Conservation (phyloP, 2,113 vertebrate species). For the Ifrita kowaldi region DNA sequence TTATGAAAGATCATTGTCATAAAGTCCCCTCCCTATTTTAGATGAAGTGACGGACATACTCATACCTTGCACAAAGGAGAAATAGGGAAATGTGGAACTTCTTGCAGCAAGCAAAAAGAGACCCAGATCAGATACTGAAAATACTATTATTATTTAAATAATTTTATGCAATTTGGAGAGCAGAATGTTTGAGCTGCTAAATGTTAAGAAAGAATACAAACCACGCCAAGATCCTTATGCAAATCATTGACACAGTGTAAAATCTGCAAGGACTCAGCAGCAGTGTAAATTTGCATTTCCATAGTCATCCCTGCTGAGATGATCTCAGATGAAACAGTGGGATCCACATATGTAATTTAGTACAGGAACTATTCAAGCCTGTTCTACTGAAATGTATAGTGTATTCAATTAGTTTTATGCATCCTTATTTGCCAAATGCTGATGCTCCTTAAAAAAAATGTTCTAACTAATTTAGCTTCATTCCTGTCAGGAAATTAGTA, state of each 20-base stretch:
- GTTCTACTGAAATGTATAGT: not conserved
- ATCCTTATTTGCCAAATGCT: constrained; percentile 25
- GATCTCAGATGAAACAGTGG: constrained; percentile 56
- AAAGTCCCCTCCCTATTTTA: not conserved
- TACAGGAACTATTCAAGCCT: constrained; percentile 11
- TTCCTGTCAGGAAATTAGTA: constrained; percentile 6
- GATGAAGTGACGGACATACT: not conserved
- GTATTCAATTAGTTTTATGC: constrained; percentile 41
- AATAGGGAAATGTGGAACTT: not conserved
- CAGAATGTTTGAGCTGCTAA: constrained; percentile 15
- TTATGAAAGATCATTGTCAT: not conserved
- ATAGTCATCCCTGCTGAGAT: constrained; percentile 48
- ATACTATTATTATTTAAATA: not conserved
- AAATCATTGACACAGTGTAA: constrained; percentile 26
- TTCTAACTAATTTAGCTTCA: not conserved
- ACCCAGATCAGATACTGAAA: not conserved
- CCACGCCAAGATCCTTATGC: not conserved
- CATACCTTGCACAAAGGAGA: not conserved
- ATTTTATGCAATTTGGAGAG: not conserved
- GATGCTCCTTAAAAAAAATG: not conserved
- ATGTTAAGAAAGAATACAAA: not conserved
- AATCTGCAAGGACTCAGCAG: constrained; percentile 19
- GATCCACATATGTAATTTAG: constrained; percentile 31
- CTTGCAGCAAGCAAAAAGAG: not conserved
- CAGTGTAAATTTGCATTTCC: constrained; percentile 62